Percentiles rank a stretch among this genome's conserved stretches.
Evolutionary conservation across 2,797 vertebrate genomes (phyloP).

Genomic region (Monodelphis domestica): DNA sequence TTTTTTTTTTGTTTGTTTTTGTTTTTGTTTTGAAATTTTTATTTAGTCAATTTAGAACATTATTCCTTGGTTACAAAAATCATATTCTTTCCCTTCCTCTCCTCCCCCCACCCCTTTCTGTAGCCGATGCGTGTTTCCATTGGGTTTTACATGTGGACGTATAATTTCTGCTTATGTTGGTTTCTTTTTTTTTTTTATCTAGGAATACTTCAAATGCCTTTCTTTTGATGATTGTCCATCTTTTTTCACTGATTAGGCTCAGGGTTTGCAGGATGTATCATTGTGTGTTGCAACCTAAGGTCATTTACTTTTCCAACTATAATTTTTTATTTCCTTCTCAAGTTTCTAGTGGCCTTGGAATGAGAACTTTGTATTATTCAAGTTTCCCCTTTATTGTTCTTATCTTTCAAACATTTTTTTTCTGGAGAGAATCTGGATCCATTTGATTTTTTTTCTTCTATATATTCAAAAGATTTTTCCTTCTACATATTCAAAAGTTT

Average conservation of each 20-base stretch:
- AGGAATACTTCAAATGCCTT: neutral
- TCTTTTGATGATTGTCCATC: neutral
- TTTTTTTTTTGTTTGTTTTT: no score
- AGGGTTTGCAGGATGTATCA: neutral
- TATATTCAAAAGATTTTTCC: neutral
- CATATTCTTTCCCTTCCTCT: no score
- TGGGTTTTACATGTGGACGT: no score
- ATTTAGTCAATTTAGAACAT: no score
- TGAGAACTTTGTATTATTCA: neutral
- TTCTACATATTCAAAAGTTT: neutral
- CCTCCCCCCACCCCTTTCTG: no score
- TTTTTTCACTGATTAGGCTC: neutral
- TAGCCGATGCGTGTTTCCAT: no score
- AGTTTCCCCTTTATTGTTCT: neutral
- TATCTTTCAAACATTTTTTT: neutral
- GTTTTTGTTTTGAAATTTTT: no score
- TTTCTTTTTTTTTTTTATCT: no score
- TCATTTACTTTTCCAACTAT: neutral
- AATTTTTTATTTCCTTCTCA: neutral
- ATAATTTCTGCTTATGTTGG: no score
- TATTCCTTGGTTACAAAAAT: no score
- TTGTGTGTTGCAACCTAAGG: neutral
- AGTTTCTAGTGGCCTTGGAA: neutral
- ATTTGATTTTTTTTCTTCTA: neutral
- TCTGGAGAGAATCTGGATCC: neutral